Evolutionary conservation across 2,888 invertebrate genomes (phyloP), one percentile per base, ranked within the genome.

Genomic region (Cosmorhoe ocellata): DNA sequence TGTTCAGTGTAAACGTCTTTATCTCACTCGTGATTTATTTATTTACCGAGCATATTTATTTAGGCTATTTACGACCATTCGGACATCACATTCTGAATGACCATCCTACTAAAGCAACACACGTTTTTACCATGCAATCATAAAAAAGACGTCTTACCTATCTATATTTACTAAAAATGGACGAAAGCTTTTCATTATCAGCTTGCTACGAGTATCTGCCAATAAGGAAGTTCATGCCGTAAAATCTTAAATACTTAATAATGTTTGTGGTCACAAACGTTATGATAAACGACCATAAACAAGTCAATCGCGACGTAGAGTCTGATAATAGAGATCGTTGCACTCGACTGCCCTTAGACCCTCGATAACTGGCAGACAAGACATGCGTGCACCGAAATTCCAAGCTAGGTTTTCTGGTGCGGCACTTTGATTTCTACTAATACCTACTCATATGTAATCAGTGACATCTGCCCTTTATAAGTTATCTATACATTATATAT

Each of bases 201-300:
- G 13, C 45, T 58, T 37, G 13, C 42, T 58, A 61, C 10, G 63
- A 66, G 61, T 61, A 51, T 58, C 38, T 42, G 42, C 33, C 45
- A 58, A 51, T 65, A 63, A 74, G 76, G 75, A 80, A 79, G 69
- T 64, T 66, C 66, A 61, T 58, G 70, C 70, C 71, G 70, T 78
- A 72, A 79, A 79, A 67, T 78, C 81, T 85, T 84, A 81, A 78
- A 81, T 75, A 77, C 73, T 71, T 79, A 79, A 78, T 72, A 73
- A 74, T 64, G 59, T 66, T 73, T 66, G 64, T 71, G 71, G 71
- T 73, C 76, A 68, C 69, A 67, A 73, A 67, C 64, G 70, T 64
- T 69, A 69, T 81, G 80, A 85, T 84, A 79, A 75, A 79, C 60
- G 76, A 70, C 61, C 81, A 75, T 87, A 87, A 87, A 87, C 79